phyloP scores from a whole-genome alignment of 2,113 vertebrate species.

The Grammomys dolichurus region DNA sequence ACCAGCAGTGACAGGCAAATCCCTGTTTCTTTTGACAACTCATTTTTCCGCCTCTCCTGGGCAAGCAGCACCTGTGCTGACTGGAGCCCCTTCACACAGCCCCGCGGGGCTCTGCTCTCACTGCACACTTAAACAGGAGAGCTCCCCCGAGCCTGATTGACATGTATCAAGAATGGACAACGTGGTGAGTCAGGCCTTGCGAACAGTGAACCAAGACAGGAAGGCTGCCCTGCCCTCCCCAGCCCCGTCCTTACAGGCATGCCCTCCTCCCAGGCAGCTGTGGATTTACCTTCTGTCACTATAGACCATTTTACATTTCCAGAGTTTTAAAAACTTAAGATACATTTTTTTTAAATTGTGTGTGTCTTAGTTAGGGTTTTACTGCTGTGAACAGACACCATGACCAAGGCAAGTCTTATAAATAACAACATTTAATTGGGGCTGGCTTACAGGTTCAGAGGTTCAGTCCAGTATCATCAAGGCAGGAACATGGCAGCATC shows the following conservation, averaged over 20 bases:
- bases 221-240: too few species aligned
- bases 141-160: background rate
- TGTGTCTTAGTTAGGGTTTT: too few species aligned
- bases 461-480: too few species aligned
- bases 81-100: background rate
- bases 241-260: background rate
- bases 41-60: background rate
- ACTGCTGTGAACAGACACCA: too few species aligned
- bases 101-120: too few species aligned
- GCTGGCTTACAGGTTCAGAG: too few species aligned
- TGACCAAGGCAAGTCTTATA: too few species aligned
- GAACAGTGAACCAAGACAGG: background rate
- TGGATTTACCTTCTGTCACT: background rate
- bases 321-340: background rate
- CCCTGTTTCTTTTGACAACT: background rate
- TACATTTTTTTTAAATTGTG: background rate
- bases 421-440: too few species aligned
- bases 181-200: background rate
- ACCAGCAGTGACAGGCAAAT: background rate
- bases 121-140: background rate
- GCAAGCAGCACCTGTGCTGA: background rate
- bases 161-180: background rate
- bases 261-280: background rate
- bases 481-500: too few species aligned
- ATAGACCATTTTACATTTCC: background rate